Conservation (phyloP, 2,797 vertebrate species). For the Chelonia mydas region DNA sequence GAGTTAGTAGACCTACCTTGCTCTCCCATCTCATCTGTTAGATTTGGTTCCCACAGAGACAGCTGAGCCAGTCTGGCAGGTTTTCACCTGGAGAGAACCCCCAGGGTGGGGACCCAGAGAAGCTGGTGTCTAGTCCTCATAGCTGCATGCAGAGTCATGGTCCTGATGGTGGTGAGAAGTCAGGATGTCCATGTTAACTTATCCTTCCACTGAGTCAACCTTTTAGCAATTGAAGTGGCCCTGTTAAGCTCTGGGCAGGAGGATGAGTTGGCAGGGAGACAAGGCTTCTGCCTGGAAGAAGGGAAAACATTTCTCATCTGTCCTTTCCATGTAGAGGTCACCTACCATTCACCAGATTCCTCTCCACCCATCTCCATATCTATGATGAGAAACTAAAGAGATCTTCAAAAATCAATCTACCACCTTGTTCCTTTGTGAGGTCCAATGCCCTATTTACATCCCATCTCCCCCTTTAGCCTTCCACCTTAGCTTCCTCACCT, state of each 20-base stretch:
- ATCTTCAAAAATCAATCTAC: not conserved
- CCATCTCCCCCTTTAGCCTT: not conserved
- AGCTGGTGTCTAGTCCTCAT: not conserved
- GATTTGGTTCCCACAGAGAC: not conserved
- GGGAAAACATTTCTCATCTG: not conserved
- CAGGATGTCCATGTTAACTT: fast-evolving
- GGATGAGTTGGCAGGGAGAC: not conserved
- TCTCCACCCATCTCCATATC: too few relatives aligned
- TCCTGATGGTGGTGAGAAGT: not conserved
- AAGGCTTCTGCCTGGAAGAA: not conserved
- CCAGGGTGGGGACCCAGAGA: not conserved
- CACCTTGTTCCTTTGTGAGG: not conserved
- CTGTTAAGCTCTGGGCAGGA: not conserved
- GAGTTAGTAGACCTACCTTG: not conserved
- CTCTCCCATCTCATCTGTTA: not conserved
- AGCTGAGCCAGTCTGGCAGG: not conserved
- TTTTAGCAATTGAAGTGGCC: not conserved
- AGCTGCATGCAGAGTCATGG: not conserved
- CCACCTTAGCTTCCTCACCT: too few relatives aligned
- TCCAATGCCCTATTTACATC: not conserved
- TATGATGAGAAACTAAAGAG: too few relatives aligned
- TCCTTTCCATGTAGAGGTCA: too few relatives aligned
- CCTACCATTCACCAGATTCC: too few relatives aligned
- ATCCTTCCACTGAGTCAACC: not conserved
- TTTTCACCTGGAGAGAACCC: not conserved